Evolutionary conservation across 2,888 invertebrate species (phyloP), one percentile per base, ranked within the genome.

Genomic region (Ochropleura plecta): DNA sequence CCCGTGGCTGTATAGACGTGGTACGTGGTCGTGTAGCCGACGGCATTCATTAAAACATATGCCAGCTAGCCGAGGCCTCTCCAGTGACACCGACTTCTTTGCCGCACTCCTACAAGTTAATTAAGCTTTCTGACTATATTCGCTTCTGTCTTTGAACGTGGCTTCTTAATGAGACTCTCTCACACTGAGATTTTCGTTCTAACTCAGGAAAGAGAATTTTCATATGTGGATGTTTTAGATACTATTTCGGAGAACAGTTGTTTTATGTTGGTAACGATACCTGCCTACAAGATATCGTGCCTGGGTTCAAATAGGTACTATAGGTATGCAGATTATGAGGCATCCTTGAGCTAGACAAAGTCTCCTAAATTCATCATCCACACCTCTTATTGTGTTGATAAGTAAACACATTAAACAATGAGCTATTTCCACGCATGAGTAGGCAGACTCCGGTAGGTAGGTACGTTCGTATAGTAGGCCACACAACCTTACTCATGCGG

Each of bases 21-120:
- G 59, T 30, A 16, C 55, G 40, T 48, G 14, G 59, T 30, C 66
- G 7, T 65, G 51, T 51, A 71, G 57, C 48, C 84, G 66, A 49
- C 85, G 70, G 76, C 80, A 84, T 84, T 86, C 87, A 87, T 86
- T 86, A 86, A 87, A 87, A 87, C 84, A 87, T 86, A 86, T 80
- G 78, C 79, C 62, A 63, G 71, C 77, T 57, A 49, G 78, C 76
- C 53, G 55, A 42, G 57, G 16, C 81, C 42, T 65, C 84, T 76
- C 76, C 5, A 67, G 69, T 71, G 60, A 55, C 78, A 51, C 55
- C 40, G 18, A 48, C 66, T 82, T 84, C 83, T 85, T 82, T 82
- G 79, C 46, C 62, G 44, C 20, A 44, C 44, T 64, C 83, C 53
- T 62, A 83, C 79, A 69, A 74, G 73, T 82, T 84, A 84, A 85